Percentiles rank a stretch among this genome's conserved stretches.
These are phyloP conservation scores for Probaryconus sp. DNA, from an alignment of 1,140 invertebrate species.

Conservation along the genomic window DNA sequence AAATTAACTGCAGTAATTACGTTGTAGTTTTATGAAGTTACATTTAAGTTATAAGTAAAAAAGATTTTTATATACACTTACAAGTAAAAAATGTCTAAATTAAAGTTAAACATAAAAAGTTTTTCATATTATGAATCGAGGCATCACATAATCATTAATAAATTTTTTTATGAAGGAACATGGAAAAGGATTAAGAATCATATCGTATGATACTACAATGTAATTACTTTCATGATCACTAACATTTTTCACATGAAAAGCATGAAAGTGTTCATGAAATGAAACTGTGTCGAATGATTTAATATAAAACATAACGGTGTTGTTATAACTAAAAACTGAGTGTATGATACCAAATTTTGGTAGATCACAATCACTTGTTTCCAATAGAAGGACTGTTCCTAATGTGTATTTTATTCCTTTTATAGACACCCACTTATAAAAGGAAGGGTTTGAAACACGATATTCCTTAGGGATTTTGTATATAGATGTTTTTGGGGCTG, in stretches of 20 bases:
- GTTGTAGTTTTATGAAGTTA: too few species aligned
- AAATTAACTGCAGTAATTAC: too few species aligned
- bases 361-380: conserved; percentile 5
- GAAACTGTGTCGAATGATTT: neutral
- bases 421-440: conserved; percentile 1
- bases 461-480: conserved; percentile 8
- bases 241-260: neutral
- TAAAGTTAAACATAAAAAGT: too few species aligned
- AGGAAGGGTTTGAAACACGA: neutral
- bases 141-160: too few species aligned
- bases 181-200: neutral
- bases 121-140: too few species aligned
- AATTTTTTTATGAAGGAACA: neutral
- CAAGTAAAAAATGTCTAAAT: too few species aligned
- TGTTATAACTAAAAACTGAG: neutral
- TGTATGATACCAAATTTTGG: conserved; percentile 10
- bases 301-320: neutral
- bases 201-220: neutral
- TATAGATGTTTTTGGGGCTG: neutral
- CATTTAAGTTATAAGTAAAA: too few species aligned
- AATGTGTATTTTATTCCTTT: conserved; percentile 13
- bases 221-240: neutral
- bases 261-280: conserved; percentile 14
- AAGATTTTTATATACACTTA: too few species aligned
- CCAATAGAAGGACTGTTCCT: neutral